phyloP scores from a whole-genome alignment of 1,140 invertebrate species.

The Heliconius melpomene region DNA sequence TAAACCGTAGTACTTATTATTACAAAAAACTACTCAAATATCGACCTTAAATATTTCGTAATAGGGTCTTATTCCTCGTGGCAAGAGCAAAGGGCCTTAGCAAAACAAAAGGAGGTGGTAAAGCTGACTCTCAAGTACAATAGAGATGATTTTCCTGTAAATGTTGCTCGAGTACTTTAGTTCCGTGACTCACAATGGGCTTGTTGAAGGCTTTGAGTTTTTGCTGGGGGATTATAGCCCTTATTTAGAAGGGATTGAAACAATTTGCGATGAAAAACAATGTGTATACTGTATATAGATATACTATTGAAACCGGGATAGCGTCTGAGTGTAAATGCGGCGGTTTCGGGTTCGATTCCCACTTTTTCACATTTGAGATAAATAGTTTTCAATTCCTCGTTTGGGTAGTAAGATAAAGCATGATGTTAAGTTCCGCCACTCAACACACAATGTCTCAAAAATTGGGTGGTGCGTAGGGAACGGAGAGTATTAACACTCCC shows the following conservation, averaged over 20 bases:
- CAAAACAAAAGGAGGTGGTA: conserved; percentile 3
- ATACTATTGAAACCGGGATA: not conserved
- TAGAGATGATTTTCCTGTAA: conserved; percentile 18
- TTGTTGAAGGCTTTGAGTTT: conserved; percentile 2
- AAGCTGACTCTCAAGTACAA: conserved; percentile 19
- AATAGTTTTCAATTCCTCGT: not conserved
- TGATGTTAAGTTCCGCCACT: no score
- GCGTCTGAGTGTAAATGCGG: not conserved
- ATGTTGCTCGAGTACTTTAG: conserved; percentile 14
- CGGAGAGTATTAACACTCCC: no score
- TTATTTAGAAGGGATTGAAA: not conserved
- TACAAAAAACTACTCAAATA: not conserved
- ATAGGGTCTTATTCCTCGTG: not conserved
- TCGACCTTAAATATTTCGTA: not conserved
- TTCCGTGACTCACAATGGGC: conserved; percentile 13
- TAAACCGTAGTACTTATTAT: conserved; percentile 21
- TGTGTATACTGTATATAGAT: not conserved
- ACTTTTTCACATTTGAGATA: not conserved
- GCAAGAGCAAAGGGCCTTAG: not conserved
- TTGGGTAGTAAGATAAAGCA: no score
- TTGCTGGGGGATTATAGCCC: not conserved
- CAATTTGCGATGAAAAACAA: not conserved
- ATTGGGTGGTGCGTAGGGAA: no score
- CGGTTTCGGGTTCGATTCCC: no score
- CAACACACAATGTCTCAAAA: no score